Conservation (phyloP, 2,113 vertebrate species). For the Peromyscus maniculatus region DNA sequence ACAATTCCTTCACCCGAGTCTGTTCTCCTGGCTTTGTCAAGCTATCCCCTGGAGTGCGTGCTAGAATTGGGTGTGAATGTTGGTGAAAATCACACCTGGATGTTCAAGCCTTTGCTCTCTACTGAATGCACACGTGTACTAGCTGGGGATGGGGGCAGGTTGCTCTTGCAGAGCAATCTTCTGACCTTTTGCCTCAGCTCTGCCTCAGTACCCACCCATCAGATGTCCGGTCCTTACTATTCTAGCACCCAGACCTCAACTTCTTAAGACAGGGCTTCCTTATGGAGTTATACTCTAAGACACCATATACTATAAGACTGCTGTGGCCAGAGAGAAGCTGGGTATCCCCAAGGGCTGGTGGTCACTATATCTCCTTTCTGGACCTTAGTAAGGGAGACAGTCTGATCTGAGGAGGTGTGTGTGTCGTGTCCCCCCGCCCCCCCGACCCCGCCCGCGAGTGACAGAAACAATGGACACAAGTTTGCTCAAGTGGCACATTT, state of each 20-base stretch:
- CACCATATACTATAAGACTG: accelerated
- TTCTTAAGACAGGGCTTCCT: background rate
- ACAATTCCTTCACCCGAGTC: background rate
- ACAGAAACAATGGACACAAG: background rate
- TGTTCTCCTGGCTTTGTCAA: background rate
- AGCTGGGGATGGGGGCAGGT: background rate
- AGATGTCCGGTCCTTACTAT: background rate
- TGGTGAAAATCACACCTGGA: background rate
- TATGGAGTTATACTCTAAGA: accelerated
- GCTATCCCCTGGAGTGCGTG: background rate
- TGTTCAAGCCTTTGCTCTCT: background rate
- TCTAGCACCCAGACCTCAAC: too few species aligned
- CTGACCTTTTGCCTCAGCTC: background rate
- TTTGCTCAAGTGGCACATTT: slow-evolving; percentile 86
- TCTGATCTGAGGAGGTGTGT: background rate
- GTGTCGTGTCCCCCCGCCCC: background rate
- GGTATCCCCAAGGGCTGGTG: accelerated
- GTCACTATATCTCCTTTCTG: too few species aligned
- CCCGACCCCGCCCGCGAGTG: background rate
- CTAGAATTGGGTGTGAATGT: background rate
- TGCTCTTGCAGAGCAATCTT: too few species aligned
- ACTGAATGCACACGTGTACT: too few species aligned
- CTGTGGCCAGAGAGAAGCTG: background rate
- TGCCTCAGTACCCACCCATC: background rate
- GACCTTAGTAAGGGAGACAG: accelerated